Evolutionary conservation across 37 sponge, comb jelly and placozoan species (phyloP).

Genomic region (Aplysina aerophoba): DNA sequence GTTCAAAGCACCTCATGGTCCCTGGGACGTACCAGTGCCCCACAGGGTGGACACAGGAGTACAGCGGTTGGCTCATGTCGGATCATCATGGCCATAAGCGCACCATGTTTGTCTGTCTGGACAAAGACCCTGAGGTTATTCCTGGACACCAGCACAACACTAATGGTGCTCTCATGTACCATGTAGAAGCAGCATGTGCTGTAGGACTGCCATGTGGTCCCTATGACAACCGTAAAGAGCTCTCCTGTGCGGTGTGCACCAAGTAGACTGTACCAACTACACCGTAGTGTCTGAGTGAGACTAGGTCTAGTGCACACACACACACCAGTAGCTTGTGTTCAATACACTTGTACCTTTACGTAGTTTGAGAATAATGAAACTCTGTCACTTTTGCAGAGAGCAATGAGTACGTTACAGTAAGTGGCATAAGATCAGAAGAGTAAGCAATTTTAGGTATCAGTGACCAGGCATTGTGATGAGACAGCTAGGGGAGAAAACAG

Average conservation of each 20-base stretch:
- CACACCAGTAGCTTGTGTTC: no score
- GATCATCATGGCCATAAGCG: constrained; percentile 10
- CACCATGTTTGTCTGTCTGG: constrained; percentile 56
- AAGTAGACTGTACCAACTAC: constrained; percentile 5
- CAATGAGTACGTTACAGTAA: no score
- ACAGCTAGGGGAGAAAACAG: no score
- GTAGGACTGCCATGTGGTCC: constrained; percentile 52
- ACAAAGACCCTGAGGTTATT: constrained; percentile 45
- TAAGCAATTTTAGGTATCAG: no score
- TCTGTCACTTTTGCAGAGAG: no score
- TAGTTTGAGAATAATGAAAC: neutral
- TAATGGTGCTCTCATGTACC: constrained; percentile 44
- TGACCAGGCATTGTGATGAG: no score
- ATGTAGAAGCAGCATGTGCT: constrained; percentile 54
- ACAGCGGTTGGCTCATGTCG: constrained; percentile 64
- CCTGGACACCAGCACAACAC: constrained; percentile 26
- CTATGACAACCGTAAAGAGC: constrained; percentile 45
- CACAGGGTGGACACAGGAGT: constrained; percentile 50
- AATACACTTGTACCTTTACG: neutral
- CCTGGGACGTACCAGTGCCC: constrained; percentile 53
- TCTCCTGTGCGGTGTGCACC: constrained; percentile 68
- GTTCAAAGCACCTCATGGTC: constrained; percentile 47
- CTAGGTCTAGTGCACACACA: no score
- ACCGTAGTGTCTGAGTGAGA: no score
- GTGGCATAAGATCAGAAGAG: no score